Base-by-base conservation (phyloP, 2,888 invertebrate genomes). In the Molorchus minor region DNA sequence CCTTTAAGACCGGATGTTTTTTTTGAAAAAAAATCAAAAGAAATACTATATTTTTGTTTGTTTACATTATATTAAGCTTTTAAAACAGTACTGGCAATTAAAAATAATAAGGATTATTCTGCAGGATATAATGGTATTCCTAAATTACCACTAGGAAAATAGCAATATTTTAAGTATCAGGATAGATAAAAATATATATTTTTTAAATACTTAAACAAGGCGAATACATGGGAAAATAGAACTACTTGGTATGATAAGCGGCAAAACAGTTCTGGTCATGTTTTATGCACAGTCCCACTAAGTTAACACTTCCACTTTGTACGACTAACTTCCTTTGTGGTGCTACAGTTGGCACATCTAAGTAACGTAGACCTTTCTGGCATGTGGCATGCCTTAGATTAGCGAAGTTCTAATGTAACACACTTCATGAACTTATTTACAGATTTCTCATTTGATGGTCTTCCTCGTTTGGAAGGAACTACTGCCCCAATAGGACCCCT, bases 401-500 rank as follows among this genome's bases (percentile, higher is more conserved):
- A 16, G 19, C 43, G 43, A 43, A 43, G 25, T 45, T 45, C 46
- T 12, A 46, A 29, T 46, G 33, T 25, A 29, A 46, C 25, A 30
- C 3, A 8, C 30, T 46, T 46, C 29, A 15, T 46, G 25, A 46
- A 46, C 30, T 29, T 46, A 46, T 46, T 46, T 2, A 46, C 30
- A 30, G 30, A 12, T 46, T 10, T 46, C 46, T 46, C 15, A 13
- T 29, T 46, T 46, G 29, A 46, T 46, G 46, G 46, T 2, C 25
- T 25, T 46, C 15, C 17, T 43, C 43, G 29, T 46, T 46, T 25
- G 33, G 29, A 20, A 29, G 46, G 46, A 30, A 3, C 46, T 46
- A 46, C 38, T 45, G 46, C 38, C 15, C 55, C 55, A 45, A 55
- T 55, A 30, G 45, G 35, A 16, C 46, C 46, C 33, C 44, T n/a